Evolutionary conservation across 92 coral and sea anemone species (phyloP), one percentile per base, ranked within the genome.

Genomic region (Porites lobata): DNA sequence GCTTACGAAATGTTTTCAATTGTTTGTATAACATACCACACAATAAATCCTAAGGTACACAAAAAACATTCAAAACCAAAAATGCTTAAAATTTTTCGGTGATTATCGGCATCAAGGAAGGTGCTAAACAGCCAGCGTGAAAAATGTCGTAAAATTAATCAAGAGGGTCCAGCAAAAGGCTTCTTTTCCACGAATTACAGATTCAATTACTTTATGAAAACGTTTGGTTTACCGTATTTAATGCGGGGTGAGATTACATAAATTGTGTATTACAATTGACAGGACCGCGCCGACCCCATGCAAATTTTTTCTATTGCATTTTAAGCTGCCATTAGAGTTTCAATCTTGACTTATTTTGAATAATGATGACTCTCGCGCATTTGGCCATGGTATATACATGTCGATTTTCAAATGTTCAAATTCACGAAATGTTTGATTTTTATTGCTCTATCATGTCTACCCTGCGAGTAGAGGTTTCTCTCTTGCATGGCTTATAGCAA

Each of bases 141-240:
- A 67, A 67, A 67, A 21, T 22, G 13, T 57, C 26, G 26, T 76
- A 57, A 76, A 76, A 26, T 38, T 3, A 38, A 76, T 6, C 67
- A 76, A 26, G 24, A 66, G 26, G 26, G 68, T 18, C 52, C 18
- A 7, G 24, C 2, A 43, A 57, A 26, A 57, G 20, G 7, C 24
- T 11, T 29, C 29, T 14, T 24, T 43, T 7, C 38, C 10, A 26
- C 15, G 0, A 76, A 22, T 57, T 76, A 57, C 0, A 59, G 9
- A 76, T 29, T 58, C 67, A 58, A 32, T 76, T 76, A 62, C 59
- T 57, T 26, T 76, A 24, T 15, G 51, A n/a, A 58, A 24, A 76
- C 14, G 80, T 76, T 76, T 76, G 50, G 43, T 75, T 75, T 75
- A 2, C 24, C 20, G 20, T 10, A 14, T 24, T 53, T 20, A 75